Evolutionary conservation across 1,140 invertebrate species (phyloP).

Genomic region (Cecropterus lyciades): DNA sequence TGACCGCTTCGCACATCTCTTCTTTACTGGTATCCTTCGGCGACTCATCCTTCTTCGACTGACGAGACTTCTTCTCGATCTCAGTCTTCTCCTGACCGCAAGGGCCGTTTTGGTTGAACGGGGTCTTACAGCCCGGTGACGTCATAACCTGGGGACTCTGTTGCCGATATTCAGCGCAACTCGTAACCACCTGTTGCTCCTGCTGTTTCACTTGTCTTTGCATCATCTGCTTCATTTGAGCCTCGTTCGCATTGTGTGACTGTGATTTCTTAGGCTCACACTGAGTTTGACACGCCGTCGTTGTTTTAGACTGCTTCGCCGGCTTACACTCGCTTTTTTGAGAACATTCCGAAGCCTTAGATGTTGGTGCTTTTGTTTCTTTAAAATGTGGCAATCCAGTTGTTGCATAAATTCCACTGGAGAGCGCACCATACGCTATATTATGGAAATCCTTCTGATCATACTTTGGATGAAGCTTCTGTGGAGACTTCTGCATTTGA

Average conservation of each 20-base stretch:
- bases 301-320: slow-evolving; percentile 78
- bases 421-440: slow-evolving; percentile 77
- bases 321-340: slow-evolving; percentile 80
- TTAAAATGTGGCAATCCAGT: slow-evolving; percentile 77
- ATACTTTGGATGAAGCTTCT: slow-evolving; percentile 77
- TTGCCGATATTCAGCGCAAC: slow-evolving; percentile 69
- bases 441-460: slow-evolving; percentile 83
- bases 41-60: slow-evolving; percentile 82
- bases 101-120: slow-evolving; percentile 69
- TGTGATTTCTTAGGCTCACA: slow-evolving; percentile 75
- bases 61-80: slow-evolving; percentile 85
- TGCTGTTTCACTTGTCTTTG: slow-evolving; percentile 70
- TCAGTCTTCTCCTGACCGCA: slow-evolving; percentile 69
- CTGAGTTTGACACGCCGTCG: slow-evolving; percentile 79
- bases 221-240: slow-evolving; percentile 80
- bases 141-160: slow-evolving; percentile 71
- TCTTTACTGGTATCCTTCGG: slow-evolving; percentile 75
- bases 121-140: slow-evolving; percentile 70
- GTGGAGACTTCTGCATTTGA: slow-evolving; percentile 81
- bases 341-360: slow-evolving; percentile 70
- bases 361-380: slow-evolving; percentile 69
- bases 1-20: slow-evolving; percentile 84
- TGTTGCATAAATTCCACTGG: slow-evolving; percentile 69
- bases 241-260: slow-evolving; percentile 59
- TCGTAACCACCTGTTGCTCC: slow-evolving; percentile 59